Percentiles rank a stretch among this genome's conserved stretches.
These are phyloP conservation scores for Strongylocentrotus purpuratus DNA, from an alignment of 35 echinoderm and acorn worm species.

Conservation along the genomic window DNA sequence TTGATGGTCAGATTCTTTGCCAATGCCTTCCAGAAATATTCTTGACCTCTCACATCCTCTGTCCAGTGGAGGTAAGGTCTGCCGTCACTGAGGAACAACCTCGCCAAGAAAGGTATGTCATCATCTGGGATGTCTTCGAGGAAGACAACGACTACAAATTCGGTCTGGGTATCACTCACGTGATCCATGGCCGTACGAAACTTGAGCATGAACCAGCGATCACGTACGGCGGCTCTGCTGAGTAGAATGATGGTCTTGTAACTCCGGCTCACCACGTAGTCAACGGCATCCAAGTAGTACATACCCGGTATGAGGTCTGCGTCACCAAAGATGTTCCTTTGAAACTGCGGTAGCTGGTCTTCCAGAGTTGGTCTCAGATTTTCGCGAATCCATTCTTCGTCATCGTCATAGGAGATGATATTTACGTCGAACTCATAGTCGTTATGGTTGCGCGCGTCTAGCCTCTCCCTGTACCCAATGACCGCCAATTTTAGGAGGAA, in stretches of 20 bases:
- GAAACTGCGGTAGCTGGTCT: neutral
- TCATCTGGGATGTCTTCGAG: conserved; percentile 12
- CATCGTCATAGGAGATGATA: conserved; percentile 15
- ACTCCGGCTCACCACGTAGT: neutral
- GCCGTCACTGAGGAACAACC: neutral
- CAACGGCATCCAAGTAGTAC: conserved; percentile 6
- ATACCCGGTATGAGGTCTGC: neutral
- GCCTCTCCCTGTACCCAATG: neutral
- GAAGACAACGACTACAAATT: conserved; percentile 15
- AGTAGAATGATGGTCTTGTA: conserved; percentile 5
- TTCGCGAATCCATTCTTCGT: conserved; percentile 21
- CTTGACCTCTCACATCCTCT: neutral
- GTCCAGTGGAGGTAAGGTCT: neutral
- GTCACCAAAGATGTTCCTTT: conserved; percentile 24
- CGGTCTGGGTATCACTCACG: neutral
- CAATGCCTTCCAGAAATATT: conserved; percentile 29
- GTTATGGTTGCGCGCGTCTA: neutral
- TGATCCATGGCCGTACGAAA: conserved; percentile 18
- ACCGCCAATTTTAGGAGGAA: neutral
- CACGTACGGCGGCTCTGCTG: neutral
- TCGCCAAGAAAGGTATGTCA: neutral
- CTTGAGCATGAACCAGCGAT: conserved; percentile 7
- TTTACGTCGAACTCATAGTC: conserved; percentile 26
- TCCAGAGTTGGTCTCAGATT: neutral
- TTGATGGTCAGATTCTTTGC: conserved; percentile 14